These are phyloP conservation scores for Meiosimyza decipiens DNA, from an alignment of 2,888 invertebrate genomes.

Conservation along the genomic window DNA sequence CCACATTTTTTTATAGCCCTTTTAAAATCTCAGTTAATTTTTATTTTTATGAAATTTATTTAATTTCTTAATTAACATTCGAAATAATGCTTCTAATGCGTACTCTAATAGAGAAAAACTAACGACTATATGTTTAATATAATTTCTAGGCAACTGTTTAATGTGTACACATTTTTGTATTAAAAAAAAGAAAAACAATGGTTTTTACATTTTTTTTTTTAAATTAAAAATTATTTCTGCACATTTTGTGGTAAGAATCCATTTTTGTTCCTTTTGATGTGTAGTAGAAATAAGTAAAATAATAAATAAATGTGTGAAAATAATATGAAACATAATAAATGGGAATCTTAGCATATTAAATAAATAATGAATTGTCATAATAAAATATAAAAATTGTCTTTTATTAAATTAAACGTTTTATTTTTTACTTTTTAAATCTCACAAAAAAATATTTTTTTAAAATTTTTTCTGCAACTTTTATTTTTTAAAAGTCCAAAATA, in stretches of 20 bases:
- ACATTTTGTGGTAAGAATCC: slow-evolving; percentile 17
- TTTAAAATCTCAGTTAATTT: too few relatives aligned
- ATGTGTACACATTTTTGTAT: not conserved
- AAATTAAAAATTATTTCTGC: not conserved
- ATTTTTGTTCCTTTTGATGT: slow-evolving; percentile 33
- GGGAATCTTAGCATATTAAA: slow-evolving; percentile 35
- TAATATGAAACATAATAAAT: slow-evolving; percentile 38
- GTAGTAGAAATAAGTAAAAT: slow-evolving; percentile 35
- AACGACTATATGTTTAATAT: not conserved
- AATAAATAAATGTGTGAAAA: slow-evolving; percentile 32
- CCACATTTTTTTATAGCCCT: slow-evolving; percentile 19
- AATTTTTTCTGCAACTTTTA: not conserved
- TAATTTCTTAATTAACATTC: too few relatives aligned
- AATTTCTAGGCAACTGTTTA: not conserved
- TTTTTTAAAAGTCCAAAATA: not conserved
- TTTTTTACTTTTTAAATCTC: not conserved
- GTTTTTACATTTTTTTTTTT: not conserved
- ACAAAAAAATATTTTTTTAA: not conserved
- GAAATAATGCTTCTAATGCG: too few relatives aligned
- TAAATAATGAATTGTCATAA: slow-evolving; percentile 30
- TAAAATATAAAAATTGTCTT: slow-evolving; percentile 16
- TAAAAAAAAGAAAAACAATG: not conserved
- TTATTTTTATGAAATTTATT: too few relatives aligned
- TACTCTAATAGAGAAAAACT: too few relatives aligned
- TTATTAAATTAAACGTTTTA: not conserved